Percentiles rank a stretch among this genome's conserved stretches.
Conservation (phyloP, 2,797 vertebrate species). For the Karalla daura region DNA sequence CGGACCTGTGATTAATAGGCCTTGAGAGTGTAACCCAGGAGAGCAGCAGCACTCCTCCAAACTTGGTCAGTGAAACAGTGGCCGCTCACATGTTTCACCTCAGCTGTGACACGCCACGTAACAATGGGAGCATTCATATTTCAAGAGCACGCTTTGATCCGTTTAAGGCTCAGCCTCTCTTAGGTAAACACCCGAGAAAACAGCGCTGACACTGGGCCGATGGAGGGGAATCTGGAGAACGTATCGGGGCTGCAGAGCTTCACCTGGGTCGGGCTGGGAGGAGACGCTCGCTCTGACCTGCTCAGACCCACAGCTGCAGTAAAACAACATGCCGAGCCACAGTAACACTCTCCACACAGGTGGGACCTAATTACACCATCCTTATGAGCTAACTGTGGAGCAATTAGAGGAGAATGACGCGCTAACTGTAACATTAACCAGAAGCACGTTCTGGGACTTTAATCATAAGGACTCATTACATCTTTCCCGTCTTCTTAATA, state of each 20-base stretch:
- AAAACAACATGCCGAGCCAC: neutral
- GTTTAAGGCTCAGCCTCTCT: conserved; percentile 44
- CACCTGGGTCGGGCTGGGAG: no score
- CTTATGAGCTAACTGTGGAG: conserved; percentile 8
- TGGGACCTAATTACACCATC: neutral
- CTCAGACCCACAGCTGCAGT: neutral
- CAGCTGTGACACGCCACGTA: conserved; percentile 45
- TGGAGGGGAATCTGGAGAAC: conserved; percentile 2
- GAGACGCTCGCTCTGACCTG: no score
- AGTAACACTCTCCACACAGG: neutral
- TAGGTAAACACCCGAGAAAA: conserved; percentile 31
- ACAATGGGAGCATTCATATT: conserved; percentile 57
- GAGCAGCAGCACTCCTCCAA: conserved; percentile 30
- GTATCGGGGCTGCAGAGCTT: neutral
- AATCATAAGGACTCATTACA: neutral
- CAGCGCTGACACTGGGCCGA: neutral
- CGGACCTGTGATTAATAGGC: conserved; percentile 29
- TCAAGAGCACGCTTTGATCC: conserved; percentile 26
- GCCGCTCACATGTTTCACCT: conserved; percentile 43
- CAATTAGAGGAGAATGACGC: conserved; percentile 1
- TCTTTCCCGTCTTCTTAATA: neutral
- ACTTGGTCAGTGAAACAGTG: conserved; percentile 47
- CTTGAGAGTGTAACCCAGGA: conserved; percentile 6
- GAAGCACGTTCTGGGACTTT: neutral
- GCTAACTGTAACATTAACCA: neutral